phyloP scores from a whole-genome alignment of 1,140 invertebrate species.

The Oncopodura yosiiana region DNA sequence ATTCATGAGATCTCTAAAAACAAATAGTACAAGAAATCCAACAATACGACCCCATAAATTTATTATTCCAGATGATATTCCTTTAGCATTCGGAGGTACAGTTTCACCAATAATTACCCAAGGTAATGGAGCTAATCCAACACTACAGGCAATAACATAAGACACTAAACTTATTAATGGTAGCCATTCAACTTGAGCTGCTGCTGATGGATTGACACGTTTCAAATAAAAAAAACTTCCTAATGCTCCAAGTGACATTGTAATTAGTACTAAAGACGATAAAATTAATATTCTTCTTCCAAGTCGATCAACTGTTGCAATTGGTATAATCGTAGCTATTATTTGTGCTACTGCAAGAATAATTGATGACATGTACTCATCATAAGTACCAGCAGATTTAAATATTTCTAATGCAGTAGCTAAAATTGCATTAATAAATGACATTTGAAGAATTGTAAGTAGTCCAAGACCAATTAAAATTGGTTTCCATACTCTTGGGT shows the following conservation, averaged over 20 bases:
- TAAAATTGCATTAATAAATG: slow-evolving; percentile 55
- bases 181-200: slow-evolving; percentile 51
- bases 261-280: slow-evolving; percentile 35
- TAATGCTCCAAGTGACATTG: slow-evolving; percentile 29
- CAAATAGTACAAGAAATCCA: slow-evolving; percentile 45
- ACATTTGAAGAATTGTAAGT: slow-evolving; percentile 44
- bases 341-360: neutral
- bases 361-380: slow-evolving; percentile 34
- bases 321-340: slow-evolving; percentile 16
- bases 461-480: slow-evolving; percentile 39
- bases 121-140: slow-evolving; percentile 44
- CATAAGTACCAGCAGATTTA: slow-evolving; percentile 34
- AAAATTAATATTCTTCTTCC: slow-evolving; percentile 42
- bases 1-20: slow-evolving; percentile 41
- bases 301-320: slow-evolving; percentile 39
- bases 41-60: no score
- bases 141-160: slow-evolving; percentile 45
- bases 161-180: slow-evolving; percentile 69
- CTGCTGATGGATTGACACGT: neutral
- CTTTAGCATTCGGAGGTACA: slow-evolving; percentile 40
- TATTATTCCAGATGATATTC: neutral
- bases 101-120: slow-evolving; percentile 45
- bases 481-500: slow-evolving; percentile 37
- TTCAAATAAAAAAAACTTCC: slow-evolving; percentile 33
- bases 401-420: slow-evolving; percentile 70